Base-by-base conservation (phyloP, 1,140 invertebrate species). In the Brachionus rubens region DNA sequence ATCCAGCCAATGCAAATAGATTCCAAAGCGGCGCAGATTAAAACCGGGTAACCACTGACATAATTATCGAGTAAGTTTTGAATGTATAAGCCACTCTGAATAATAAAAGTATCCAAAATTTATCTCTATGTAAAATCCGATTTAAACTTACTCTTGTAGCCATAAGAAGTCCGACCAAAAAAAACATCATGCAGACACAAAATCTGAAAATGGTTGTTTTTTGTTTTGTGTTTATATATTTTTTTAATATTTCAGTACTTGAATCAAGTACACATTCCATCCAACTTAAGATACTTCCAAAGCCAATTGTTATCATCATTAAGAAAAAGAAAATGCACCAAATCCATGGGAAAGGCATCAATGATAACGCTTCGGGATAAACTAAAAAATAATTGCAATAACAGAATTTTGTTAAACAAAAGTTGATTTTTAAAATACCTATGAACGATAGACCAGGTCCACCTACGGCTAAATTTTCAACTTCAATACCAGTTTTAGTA, bases 321-420 rank as follows among this genome's bases (percentile, higher is more conserved):
- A 98, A 86, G 83, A 98, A 98, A 87, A 98, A 98, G 41, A 98
- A 91, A 70, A 96, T 90, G 0, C 93, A 92, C 94, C 94, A 98
- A 81, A 98, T 91, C 0, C 92, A 89, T 0, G 93, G 92, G n/a
- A 91, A 91, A 0, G 89, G 89, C 88, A 97, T 91, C 9, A 91
- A 92, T 7, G 93, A 91, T 76, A 97, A 92, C 5, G 93, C 94
- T 82, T 96, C 93, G 0, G 93, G 93, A 84, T 96, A 96, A 4
- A 95, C 94, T 59, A 33, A 3, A 30, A 7, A 52, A 52, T n/a
- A n/a, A 56, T 3, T 26, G n/a, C 14, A 28, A 28, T n/a, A 3
- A 56, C 14, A 10, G 1, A 28, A 30, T n/a, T n/a, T n/a, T 26
- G 14, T 59, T 36, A n/a, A 56, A 5, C 3, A 28, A 12, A 14